Base-by-base conservation (phyloP, 2,113 vertebrate species). In the Monarcha castaneiventris region DNA sequence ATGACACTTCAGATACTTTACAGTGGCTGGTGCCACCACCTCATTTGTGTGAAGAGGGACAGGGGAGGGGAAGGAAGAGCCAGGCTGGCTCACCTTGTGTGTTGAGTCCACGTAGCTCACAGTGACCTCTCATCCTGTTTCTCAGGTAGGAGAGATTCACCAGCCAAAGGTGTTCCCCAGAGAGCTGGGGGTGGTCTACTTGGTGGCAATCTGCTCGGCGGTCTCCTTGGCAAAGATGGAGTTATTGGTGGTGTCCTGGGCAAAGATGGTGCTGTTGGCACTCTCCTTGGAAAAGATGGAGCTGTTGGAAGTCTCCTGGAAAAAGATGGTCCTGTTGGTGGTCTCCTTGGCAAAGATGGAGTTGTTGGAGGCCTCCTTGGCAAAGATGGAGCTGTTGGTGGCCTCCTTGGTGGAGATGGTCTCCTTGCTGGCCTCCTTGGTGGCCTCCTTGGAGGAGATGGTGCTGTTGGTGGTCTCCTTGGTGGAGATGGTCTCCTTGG, bases 321-420 rank as follows among this genome's bases (percentile, higher is more conserved):
- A n/a, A n/a, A n/a, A n/a, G n/a, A n/a, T n/a, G n/a, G 43, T 17
- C 43, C 43, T 43, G 43, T 95, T 0, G 19, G 73, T 0, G 64
- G 96, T n/a, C 77, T 97, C 32, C 87, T 97, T 33, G 75, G 84
- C 30, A 73, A 81, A 3, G 61, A 86, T 13, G 54, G 94, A 10
- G 13, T 8, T 11, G 16, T 84, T 8, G 37, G 66, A 0, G 8
- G 44, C 9, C 49, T 93, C 13, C 82, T 86, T 5, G 66, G 51
- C 0, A 7, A 20, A 11, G 5, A 29, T 0, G 49, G 86, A 9
- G 3, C 1, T 1, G 7, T 37, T n/a, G 73, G 66, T 0, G 5
- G 74, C 13, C 73, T 88, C 20, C 39, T 84, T 6, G 89, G 22
- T 0, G 1, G 1, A 17, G 37, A 64, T 1, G 4, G 84, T 8